Evolutionary conservation across 2,113 vertebrate species (phyloP).

Genomic region (Oryzias celebensis): DNA sequence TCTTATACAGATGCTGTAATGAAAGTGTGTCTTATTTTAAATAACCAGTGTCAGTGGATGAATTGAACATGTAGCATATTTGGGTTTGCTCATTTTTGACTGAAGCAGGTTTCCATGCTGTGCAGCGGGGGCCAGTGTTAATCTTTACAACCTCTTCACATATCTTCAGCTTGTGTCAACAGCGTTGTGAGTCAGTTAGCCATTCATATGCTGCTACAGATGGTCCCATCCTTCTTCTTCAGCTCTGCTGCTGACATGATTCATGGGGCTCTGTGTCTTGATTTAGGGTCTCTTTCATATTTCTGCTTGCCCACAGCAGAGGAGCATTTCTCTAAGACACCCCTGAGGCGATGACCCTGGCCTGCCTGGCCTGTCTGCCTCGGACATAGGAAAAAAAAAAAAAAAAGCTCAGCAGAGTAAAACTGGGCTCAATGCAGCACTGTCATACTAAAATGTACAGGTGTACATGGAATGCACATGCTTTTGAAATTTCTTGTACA

Average conservation of each 20-base stretch:
- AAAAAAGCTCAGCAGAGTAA: constrained; percentile 34
- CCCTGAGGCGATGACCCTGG: constrained; percentile 74
- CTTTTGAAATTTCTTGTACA: constrained; percentile 3
- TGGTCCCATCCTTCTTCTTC: constrained; percentile 67
- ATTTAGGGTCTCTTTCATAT: constrained; percentile 76
- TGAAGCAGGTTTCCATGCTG: constrained; percentile 54
- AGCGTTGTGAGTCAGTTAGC: constrained; percentile 65
- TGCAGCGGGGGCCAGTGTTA: constrained; percentile 44
- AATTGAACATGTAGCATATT: constrained; percentile 48
- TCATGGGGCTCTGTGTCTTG: constrained; percentile 78
- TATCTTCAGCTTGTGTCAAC: constrained; percentile 70
- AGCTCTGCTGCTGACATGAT: constrained; percentile 72
- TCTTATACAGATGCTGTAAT: constrained; percentile 36
- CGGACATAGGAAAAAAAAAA: not conserved
- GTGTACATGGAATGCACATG: constrained; percentile 4
- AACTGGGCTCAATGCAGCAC: constrained; percentile 23
- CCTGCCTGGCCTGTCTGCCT: constrained; percentile 59
- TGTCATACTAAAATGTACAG: constrained; percentile 1
- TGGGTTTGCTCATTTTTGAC: constrained; percentile 57
- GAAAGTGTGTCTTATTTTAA: constrained; percentile 45
- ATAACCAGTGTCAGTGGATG: constrained; percentile 53
- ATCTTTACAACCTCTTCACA: constrained; percentile 73
- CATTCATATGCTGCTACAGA: constrained; percentile 71
- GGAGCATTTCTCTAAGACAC: constrained; percentile 77
- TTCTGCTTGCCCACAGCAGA: constrained; percentile 71